phyloP scores from a whole-genome alignment of 2,113 vertebrate genomes.

The Rhynchomys soricoides region DNA sequence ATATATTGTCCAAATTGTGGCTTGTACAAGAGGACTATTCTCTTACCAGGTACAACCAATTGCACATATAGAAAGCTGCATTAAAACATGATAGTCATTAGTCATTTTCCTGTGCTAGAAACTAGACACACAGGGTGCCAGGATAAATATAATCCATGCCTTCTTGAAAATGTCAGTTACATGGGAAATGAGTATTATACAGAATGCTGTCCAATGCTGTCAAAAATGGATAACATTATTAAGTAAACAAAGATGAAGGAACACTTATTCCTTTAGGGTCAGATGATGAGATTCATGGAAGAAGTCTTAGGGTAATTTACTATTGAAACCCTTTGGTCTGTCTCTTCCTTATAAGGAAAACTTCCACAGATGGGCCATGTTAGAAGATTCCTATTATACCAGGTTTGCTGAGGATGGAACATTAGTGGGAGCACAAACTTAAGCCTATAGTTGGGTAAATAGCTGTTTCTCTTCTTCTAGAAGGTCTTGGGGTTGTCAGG shows the following conservation, averaged over 20 bases:
- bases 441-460: not conserved
- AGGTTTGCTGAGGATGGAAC: not conserved
- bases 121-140: not conserved
- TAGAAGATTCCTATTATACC: not conserved
- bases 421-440: not conserved
- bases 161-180: not conserved
- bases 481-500: not conserved
- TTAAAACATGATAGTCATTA: not conserved
- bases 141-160: not conserved
- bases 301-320: not conserved
- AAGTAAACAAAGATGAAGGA: not conserved
- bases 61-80: not conserved
- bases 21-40: rapidly evolving
- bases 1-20: not conserved
- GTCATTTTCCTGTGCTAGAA: not conserved
- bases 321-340: not conserved
- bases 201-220: not conserved
- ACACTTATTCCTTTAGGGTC: not conserved
- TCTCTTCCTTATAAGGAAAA: not conserved
- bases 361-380: no score
- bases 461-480: not conserved
- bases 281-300: not conserved
- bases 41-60: not conserved
- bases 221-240: not conserved
- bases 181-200: not conserved